A percentile compares a stretch with the other conserved stretches of the same genome.
phyloP scores from a whole-genome alignment of 1,140 invertebrate genomes.

The Drosophila teissieri region DNA sequence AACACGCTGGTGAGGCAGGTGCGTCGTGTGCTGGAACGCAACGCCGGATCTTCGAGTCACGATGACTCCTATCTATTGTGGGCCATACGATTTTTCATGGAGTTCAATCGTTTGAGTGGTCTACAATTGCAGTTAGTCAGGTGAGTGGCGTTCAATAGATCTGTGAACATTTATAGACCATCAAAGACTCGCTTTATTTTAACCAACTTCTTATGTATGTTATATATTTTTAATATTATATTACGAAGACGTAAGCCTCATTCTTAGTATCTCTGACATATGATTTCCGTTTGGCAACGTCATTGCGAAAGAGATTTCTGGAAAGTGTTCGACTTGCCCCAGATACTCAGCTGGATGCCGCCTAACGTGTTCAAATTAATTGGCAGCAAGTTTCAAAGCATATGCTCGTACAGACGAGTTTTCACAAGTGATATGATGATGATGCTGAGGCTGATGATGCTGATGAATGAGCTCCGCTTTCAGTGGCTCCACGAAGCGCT shows the following conservation, averaged over 20 bases:
- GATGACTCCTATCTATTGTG: constrained; percentile 98
- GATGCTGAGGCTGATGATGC: constrained; percentile 13
- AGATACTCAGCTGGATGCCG: constrained; percentile 34
- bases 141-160: constrained; percentile 85
- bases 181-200: too few species aligned
- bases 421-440: constrained; percentile 22
- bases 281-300: constrained; percentile 48
- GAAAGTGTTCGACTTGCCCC: constrained; percentile 22
- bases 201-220: too few species aligned
- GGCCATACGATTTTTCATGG: constrained; percentile 98
- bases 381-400: constrained; percentile 45
- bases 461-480: constrained; percentile 47
- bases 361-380: constrained; percentile 73
- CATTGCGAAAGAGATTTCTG: constrained; percentile 22
- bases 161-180: not conserved
- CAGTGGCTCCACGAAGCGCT: constrained; percentile 53
- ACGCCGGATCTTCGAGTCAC: constrained; percentile 85
- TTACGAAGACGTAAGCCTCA: too few species aligned
- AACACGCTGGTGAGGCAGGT: constrained; percentile 87
- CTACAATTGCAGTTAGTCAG: constrained; percentile 95
- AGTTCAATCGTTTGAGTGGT: constrained; percentile 94
- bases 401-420: not conserved
- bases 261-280: constrained; percentile 17
- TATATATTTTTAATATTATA: not conserved
- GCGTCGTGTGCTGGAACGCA: constrained; percentile 82